Conservation (phyloP, 1,140 invertebrate genomes). For the Centruroides vittatus region DNA sequence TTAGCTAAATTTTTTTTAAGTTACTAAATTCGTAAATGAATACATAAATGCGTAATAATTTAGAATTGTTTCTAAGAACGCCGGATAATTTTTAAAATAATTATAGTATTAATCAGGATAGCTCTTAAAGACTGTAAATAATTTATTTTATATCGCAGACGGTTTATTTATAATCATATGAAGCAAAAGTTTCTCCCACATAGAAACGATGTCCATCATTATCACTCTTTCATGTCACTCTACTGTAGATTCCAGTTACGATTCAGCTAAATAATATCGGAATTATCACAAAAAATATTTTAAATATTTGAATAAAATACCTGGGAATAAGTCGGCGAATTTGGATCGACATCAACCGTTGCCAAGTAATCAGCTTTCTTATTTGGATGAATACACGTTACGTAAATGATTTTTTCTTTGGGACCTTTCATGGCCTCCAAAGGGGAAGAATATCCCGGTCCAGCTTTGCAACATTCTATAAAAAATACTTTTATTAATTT, state of each 20-base stretch:
- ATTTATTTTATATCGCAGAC: neutral
- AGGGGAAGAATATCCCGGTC: slow-evolving; percentile 36
- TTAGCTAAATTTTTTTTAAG: no score
- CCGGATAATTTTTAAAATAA: no score
- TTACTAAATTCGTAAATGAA: no score
- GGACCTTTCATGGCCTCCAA: slow-evolving; percentile 65
- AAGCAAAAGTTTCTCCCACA: neutral
- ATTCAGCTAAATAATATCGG: neutral
- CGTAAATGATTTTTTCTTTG: slow-evolving; percentile 70
- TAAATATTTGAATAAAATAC: slow-evolving; percentile 6
- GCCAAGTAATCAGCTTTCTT: slow-evolving; percentile 69
- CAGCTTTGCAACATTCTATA: no score
- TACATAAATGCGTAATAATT: no score
- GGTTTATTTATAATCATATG: neutral
- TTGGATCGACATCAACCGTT: slow-evolving; percentile 80
- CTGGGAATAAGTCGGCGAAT: slow-evolving; percentile 54
- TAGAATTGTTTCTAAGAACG: no score
- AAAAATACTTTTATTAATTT: no score
- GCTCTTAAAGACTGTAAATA: neutral
- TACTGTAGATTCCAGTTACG: no score
- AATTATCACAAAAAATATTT: neutral
- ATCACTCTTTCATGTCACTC: no score
- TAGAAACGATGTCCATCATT: no score
- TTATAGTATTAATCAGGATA: neutral
- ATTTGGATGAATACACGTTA: slow-evolving; percentile 50